These are phyloP conservation scores for Cremastobaeus sp. DNA, from an alignment of 2,888 invertebrate species.

Conservation along the genomic window DNA sequence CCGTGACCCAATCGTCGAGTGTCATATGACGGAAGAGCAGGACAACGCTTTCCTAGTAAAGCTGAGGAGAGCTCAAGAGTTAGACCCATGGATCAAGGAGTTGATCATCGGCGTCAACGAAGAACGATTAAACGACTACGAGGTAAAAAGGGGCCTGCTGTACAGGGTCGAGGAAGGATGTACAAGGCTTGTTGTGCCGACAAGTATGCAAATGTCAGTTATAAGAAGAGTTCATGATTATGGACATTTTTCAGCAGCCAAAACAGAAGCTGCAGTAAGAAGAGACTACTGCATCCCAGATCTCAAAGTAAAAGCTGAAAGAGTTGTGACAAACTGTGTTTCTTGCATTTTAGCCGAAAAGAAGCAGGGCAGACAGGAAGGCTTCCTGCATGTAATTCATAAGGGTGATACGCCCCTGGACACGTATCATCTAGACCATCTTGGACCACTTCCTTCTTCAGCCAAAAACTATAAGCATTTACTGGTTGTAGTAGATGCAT, in stretches of 20 bases:
- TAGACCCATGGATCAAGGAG: too few species aligned
- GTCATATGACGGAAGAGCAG: not conserved
- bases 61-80: too few species aligned
- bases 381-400: not conserved
- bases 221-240: not conserved
- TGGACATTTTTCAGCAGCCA: not conserved
- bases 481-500: too few species aligned
- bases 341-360: not conserved
- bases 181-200: too few species aligned
- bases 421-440: not conserved
- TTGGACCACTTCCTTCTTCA: too few species aligned
- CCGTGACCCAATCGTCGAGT: not conserved
- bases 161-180: too few species aligned
- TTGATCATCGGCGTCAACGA: too few species aligned
- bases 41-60: not conserved
- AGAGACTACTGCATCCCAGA: not conserved
- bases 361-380: not conserved
- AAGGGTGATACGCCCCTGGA: not conserved
- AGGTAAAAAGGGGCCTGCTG: too few species aligned
- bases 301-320: not conserved
- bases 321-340: not conserved
- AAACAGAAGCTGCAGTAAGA: not conserved
- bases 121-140: too few species aligned
- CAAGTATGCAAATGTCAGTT: too few species aligned
- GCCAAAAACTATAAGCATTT: too few species aligned